Conservation (phyloP, 2,888 invertebrate genomes). For the Hirudinaria manillensis region DNA sequence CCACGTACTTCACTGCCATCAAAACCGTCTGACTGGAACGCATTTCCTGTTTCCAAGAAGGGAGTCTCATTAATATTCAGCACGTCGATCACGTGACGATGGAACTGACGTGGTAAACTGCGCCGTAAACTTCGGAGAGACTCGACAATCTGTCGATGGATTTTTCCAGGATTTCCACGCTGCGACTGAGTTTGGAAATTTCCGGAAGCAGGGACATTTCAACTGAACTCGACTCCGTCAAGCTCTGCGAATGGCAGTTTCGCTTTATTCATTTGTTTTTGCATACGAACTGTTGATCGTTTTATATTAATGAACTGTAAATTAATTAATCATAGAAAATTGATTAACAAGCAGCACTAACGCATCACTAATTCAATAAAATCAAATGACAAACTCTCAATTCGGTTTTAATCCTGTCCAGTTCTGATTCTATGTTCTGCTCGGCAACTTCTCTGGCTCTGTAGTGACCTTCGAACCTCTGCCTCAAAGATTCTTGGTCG, state of each 20-base stretch:
- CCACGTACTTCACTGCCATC: conserved; percentile 61
- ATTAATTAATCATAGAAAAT: not conserved
- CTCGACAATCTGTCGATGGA: conserved; percentile 55
- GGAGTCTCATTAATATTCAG: not conserved
- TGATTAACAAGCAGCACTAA: not conserved
- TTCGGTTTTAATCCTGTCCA: conserved; percentile 54
- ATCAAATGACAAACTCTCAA: not conserved
- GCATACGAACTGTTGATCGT: too few species aligned
- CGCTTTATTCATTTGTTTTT: too few species aligned
- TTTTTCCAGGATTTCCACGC: conserved; percentile 56
- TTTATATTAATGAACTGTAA: not conserved
- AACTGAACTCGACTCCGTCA: not conserved
- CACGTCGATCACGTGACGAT: not conserved
- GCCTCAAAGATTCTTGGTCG: conserved; percentile 60
- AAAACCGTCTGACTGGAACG: conserved; percentile 60
- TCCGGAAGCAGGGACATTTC: conserved; percentile 56
- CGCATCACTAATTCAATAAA: conserved; percentile 43
- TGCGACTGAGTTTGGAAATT: conserved; percentile 57
- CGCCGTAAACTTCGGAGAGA: conserved; percentile 59
- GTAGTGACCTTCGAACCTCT: conserved; percentile 59
- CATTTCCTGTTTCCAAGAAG: conserved; percentile 1
- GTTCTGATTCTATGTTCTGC: conserved; percentile 59
- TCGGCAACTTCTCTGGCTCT: conserved; percentile 62
- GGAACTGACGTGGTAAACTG: conserved; percentile 57
- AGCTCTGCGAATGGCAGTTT: not conserved